A percentile compares a stretch with the other conserved stretches of the same genome.
These are phyloP conservation scores for Scolopax mira DNA, from an alignment of 2,113 vertebrate species.

Conservation along the genomic window DNA sequence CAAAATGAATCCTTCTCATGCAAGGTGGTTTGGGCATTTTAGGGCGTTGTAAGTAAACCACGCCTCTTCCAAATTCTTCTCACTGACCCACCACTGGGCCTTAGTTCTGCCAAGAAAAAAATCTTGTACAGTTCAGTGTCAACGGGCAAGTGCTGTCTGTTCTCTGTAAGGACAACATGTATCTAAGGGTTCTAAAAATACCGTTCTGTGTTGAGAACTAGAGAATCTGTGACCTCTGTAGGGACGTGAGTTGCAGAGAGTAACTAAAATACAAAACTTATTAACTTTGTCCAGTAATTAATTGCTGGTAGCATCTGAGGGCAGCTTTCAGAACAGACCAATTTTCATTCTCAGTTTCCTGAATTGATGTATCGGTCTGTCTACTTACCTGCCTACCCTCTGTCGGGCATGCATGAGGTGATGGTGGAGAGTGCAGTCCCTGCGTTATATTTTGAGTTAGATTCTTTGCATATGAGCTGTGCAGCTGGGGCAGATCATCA, in stretches of 20 bases:
- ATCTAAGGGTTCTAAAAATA: slow-evolving; percentile 39
- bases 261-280: not conserved
- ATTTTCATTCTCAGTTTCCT: not conserved
- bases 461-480: not conserved
- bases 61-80: not conserved
- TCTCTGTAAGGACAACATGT: slow-evolving; percentile 12
- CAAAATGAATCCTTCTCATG: not conserved
- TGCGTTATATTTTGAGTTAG: not conserved
- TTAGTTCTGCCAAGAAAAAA: slow-evolving; percentile 14
- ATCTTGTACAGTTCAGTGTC: slow-evolving; percentile 9
- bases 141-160: slow-evolving; percentile 24
- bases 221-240: not conserved
- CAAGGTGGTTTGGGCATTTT: not conserved
- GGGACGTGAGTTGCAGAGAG: not conserved
- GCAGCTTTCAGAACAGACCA: not conserved
- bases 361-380: not conserved
- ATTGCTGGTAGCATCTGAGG: not conserved
- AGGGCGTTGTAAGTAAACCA: not conserved
- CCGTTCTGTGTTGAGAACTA: not conserved
- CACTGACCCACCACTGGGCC: not conserved
- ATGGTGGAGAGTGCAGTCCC: not conserved
- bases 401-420: not conserved
- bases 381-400: not conserved
- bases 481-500: not conserved
- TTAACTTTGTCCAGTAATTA: not conserved